Base-by-base conservation (phyloP, 2,888 invertebrate species). In the Octonoba sinensis region DNA sequence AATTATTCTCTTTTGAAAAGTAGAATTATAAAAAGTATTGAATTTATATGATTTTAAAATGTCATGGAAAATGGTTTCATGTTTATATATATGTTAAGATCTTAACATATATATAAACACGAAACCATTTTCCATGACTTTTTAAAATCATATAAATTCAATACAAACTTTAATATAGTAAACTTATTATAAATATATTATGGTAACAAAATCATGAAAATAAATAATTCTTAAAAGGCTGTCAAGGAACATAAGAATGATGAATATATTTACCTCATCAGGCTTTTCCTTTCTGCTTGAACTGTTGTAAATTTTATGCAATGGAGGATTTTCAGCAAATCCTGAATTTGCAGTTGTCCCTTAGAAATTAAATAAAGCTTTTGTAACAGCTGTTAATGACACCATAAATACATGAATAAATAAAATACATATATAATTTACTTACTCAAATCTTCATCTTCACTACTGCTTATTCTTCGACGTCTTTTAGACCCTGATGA, bases 401-500 rank as follows among this genome's bases (percentile, higher is more conserved):
- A 16, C 1, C 1, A 54, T 54, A 18, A 54, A 8, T 54, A 54
- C n/a, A 54, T 15, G 13, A 54, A 18, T 54, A 6, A 54, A 54
- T 15, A 16, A 1, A 54, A 18, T 47, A 11, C 15, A 11, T 47
- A 47, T 47, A n/a, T n/a, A n/a, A n/a, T 8, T 4, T 36, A 73
- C 76, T 67, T 70, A 82, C 82, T 65, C 20, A 67, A 57, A 77
- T 82, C 82, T 47, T 82, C 82, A 64, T 82, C 82, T 51, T 82
- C 82, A 73, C 82, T 82, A 4, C 54, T 60, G 60, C 82, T 82
- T 15, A 77, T 46, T n/a, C 70, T 62, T 22, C 76, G 57, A 6
- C 75, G 72, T n/a, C 62, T 71, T 49, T 82, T 82, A 36, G 72
- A 72, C 27, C 76, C 82, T 67, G 67, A 36, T 54, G 67, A 54